Evolutionary conservation across 2,888 invertebrate genomes (phyloP).

Genomic region (Morpho helenor): DNA sequence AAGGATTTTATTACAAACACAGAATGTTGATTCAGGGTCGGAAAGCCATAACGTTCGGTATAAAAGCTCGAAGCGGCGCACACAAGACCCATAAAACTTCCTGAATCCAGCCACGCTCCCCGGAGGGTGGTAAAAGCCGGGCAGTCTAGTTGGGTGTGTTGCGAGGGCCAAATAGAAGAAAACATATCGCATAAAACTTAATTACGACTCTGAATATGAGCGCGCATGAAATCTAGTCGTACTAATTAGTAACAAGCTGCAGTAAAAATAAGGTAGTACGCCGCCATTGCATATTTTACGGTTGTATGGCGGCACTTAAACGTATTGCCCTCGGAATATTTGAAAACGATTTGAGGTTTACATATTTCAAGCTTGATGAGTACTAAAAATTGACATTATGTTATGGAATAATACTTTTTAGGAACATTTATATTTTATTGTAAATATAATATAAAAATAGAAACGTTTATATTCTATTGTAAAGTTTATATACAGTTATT

Average conservation of each 20-base stretch:
- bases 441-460: no score
- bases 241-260: constrained; percentile 3
- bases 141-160: constrained; percentile 5
- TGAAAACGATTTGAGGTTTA: no score
- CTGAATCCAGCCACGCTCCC: constrained; percentile 16
- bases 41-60: constrained; percentile 19
- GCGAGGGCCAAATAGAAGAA: constrained; percentile 17
- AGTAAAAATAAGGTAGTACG: neutral
- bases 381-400: no score
- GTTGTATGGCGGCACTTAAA: no score
- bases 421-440: no score
- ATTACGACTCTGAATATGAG: constrained; percentile 6
- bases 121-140: constrained; percentile 7
- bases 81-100: constrained; percentile 21
- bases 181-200: constrained; percentile 19
- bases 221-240: neutral
- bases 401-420: no score
- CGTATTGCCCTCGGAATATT: no score
- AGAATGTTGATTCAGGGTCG: constrained; percentile 23
- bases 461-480: no score
- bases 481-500: no score
- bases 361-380: no score
- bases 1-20: constrained; percentile 20
- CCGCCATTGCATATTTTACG: no score
- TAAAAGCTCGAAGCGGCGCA: constrained; percentile 15